phyloP scores from a whole-genome alignment of 1,140 invertebrate species.

The Aphidius ervi region DNA sequence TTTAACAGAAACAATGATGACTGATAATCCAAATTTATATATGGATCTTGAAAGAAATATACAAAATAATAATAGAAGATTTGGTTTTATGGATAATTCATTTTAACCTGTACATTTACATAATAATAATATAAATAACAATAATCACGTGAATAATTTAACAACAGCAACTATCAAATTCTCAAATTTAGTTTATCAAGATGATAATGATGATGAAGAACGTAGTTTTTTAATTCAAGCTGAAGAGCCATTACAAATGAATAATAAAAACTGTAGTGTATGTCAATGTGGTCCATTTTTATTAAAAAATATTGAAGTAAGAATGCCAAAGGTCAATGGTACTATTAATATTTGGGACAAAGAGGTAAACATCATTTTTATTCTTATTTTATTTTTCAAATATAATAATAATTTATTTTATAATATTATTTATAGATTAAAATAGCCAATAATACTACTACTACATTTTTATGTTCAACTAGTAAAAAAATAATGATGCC shows the following conservation, averaged over 20 bases:
- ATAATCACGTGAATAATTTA: slow-evolving; percentile 45
- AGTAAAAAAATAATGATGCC: too few relatives aligned
- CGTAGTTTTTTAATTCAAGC: slow-evolving; percentile 47
- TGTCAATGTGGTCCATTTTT: slow-evolving; percentile 47
- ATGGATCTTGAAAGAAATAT: slow-evolving; percentile 48
- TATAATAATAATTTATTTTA: neutral
- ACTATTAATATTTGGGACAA: slow-evolving; percentile 51
- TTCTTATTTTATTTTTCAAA: neutral
- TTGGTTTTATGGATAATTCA: slow-evolving; percentile 57
- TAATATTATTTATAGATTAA: neutral
- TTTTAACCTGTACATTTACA: slow-evolving; percentile 45
- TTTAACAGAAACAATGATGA: slow-evolving; percentile 35
- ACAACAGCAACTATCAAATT: slow-evolving; percentile 52
- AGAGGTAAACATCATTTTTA: slow-evolving; percentile 33
- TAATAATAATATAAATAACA: too few relatives aligned
- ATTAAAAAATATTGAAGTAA: slow-evolving; percentile 48
- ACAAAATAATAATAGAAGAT: slow-evolving; percentile 57
- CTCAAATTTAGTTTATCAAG: slow-evolving; percentile 46
- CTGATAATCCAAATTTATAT: slow-evolving; percentile 45
- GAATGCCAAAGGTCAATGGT: slow-evolving; percentile 48
- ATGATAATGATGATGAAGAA: slow-evolving; percentile 40
- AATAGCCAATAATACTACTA: too few relatives aligned
- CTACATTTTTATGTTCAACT: too few relatives aligned
- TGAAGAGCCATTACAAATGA: slow-evolving; percentile 30
- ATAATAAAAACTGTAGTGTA: slow-evolving; percentile 24